phyloP scores from a whole-genome alignment of 1,140 invertebrate genomes.

The Dinoponera quadriceps region DNA sequence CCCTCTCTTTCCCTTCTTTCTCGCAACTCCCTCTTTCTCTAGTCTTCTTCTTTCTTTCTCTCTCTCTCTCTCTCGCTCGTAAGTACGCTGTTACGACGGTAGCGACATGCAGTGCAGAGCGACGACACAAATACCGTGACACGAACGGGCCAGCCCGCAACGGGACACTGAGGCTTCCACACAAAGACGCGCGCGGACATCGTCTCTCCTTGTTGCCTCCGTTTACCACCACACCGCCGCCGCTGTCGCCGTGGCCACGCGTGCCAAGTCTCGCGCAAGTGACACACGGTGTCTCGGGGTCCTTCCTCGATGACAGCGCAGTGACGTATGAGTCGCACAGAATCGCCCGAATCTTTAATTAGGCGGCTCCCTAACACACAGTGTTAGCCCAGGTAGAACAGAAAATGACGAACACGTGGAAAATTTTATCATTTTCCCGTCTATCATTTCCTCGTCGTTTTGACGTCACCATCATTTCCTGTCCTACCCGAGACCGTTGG shows the following conservation, averaged over 20 bases:
- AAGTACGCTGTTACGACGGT: background rate
- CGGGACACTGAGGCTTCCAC: slow-evolving; percentile 26
- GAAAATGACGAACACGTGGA: too few relatives aligned
- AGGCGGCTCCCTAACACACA: too few relatives aligned
- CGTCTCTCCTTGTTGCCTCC: slow-evolving; percentile 43
- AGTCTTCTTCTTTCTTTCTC: background rate
- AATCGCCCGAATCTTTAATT: background rate
- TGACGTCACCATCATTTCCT: too few relatives aligned
- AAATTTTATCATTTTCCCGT: too few relatives aligned
- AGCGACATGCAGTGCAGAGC: slow-evolving; percentile 38
- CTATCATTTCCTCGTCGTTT: too few relatives aligned
- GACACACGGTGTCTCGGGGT: slow-evolving; percentile 51
- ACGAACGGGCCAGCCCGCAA: slow-evolving; percentile 13
- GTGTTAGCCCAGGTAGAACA: too few relatives aligned
- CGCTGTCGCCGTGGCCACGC: slow-evolving; percentile 62
- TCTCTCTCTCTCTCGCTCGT: background rate
- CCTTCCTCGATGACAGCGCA: slow-evolving; percentile 40
- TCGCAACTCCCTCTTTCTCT: background rate
- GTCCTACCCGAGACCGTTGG: too few relatives aligned
- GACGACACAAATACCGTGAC: background rate
- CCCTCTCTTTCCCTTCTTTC: too few relatives aligned
- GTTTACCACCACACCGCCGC: slow-evolving; percentile 32
- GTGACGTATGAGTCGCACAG: background rate
- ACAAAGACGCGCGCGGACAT: slow-evolving; percentile 42
- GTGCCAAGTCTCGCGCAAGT: slow-evolving; percentile 60